phyloP scores from a whole-genome alignment of 2,113 vertebrate genomes.

The Tychaedon coryphoeus region DNA sequence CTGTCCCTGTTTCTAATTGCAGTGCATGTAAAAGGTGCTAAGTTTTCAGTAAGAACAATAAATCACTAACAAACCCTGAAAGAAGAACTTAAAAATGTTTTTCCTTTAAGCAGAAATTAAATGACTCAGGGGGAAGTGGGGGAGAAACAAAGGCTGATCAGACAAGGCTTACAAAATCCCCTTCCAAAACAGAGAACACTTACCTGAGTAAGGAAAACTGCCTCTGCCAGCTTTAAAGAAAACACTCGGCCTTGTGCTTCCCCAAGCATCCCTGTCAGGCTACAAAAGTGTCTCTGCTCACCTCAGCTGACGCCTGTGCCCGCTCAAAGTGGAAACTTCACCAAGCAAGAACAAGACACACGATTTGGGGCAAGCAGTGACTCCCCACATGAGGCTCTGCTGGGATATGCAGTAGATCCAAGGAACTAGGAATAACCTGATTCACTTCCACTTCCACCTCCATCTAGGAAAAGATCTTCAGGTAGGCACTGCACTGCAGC shows the following conservation, averaged over 20 bases:
- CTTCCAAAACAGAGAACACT: neutral
- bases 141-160: neutral
- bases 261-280: neutral
- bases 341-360: neutral
- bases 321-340: neutral
- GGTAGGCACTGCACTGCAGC: neutral
- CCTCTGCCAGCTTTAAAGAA: neutral
- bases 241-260: neutral
- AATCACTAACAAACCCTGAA: neutral
- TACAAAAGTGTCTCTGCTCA: neutral
- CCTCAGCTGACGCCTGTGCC: neutral
- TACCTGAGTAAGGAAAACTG: neutral
- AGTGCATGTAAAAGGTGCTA: neutral
- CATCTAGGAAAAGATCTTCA: neutral
- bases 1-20: neutral
- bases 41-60: neutral
- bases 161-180: neutral
- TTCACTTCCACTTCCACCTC: neutral
- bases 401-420: neutral
- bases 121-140: accelerated
- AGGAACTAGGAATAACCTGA: neutral
- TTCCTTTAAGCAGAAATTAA: neutral
- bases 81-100: neutral
- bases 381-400: neutral
- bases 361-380: accelerated